Evolutionary conservation across 2,113 vertebrate species (phyloP).

Genomic region (Gasterosteus aculeatus): DNA sequence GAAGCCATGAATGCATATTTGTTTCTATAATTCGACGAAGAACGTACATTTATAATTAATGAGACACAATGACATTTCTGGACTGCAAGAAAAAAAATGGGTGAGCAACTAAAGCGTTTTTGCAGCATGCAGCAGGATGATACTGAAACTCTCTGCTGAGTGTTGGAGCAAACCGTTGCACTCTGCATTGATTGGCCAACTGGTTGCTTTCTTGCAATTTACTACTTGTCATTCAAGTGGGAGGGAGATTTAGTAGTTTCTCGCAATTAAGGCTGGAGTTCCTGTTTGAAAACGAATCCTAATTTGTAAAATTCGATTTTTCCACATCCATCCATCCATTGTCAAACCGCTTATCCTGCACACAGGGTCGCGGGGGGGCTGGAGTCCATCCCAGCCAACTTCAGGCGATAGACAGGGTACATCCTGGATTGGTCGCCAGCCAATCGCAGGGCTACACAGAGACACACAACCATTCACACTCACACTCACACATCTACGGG

Average conservation of each 20-base stretch:
- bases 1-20: neutral
- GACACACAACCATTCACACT: no score
- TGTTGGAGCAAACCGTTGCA: constrained; percentile 51
- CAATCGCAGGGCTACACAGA: no score
- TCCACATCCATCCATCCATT: no score
- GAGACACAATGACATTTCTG: constrained; percentile 62
- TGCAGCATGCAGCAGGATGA: constrained; percentile 43
- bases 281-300: constrained; percentile 8
- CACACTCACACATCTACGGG: no score
- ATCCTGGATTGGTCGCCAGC: no score
- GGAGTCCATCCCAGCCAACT: no score
- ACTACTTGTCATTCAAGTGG: constrained; percentile 40
- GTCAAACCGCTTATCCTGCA: no score
- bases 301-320: neutral
- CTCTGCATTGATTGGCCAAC: constrained; percentile 56
- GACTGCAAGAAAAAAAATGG: constrained; percentile 46
- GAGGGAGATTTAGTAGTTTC: constrained; percentile 16
- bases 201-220: constrained; percentile 30
- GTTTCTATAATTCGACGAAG: constrained; percentile 45
- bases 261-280: constrained; percentile 31
- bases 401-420: no score
- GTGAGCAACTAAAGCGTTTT: constrained; percentile 52
- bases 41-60: constrained; percentile 62
- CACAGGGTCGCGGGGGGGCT: no score
- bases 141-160: constrained; percentile 49